These are phyloP conservation scores for Hyalella azteca DNA, from an alignment of 2,888 invertebrate genomes.

Conservation along the genomic window DNA sequence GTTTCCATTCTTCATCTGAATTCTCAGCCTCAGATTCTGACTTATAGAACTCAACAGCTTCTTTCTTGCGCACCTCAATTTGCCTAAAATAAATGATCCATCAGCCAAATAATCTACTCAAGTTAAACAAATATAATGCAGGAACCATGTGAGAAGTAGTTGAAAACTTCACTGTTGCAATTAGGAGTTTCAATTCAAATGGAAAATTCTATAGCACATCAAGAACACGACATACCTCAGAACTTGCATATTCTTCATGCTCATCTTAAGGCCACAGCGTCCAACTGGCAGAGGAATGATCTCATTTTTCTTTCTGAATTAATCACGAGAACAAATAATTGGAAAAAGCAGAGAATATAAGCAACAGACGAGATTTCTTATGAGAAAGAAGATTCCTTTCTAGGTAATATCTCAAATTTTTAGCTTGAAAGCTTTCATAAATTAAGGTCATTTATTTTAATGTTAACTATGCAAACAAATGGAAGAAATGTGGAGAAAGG, in stretches of 20 bases:
- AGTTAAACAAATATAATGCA: not conserved
- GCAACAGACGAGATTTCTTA: no score
- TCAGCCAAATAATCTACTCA: not conserved
- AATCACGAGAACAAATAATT: not conserved
- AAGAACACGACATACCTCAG: constrained; percentile 28
- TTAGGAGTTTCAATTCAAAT: no score
- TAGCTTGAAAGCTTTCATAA: no score
- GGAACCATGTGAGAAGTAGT: no score
- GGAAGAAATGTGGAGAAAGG: no score
- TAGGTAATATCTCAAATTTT: no score
- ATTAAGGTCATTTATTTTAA: no score
- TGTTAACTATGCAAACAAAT: no score
- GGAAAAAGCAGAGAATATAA: not conserved
- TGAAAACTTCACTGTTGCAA: no score
- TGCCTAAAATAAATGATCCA: constrained; percentile 66
- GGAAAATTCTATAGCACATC: not conserved
- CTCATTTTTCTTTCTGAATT: constrained; percentile 45
- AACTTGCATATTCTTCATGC: constrained; percentile 47
- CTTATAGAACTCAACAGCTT: constrained; percentile 77
- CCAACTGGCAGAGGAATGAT: not conserved
- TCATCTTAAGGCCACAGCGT: constrained; percentile 49
- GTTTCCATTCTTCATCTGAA: constrained; percentile 48
- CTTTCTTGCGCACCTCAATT: constrained; percentile 75
- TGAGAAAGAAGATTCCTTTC: no score
- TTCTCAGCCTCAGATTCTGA: constrained; percentile 72